Evolutionary conservation across 1,140 invertebrate species (phyloP).

Genomic region (Sarcophaga bullata): DNA sequence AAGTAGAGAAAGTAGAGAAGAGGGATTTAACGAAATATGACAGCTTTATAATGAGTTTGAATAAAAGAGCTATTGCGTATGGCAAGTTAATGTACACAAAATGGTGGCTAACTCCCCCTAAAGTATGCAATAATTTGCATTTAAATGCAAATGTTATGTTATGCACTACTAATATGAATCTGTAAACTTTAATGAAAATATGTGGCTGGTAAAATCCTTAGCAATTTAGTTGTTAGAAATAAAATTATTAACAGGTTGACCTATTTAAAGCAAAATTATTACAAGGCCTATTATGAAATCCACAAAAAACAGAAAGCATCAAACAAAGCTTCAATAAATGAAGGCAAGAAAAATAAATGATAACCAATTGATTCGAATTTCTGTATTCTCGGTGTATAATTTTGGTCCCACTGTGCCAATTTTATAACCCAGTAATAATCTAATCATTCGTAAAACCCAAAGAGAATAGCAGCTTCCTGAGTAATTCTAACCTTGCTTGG

Average conservation of each 20-base stretch:
- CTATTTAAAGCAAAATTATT: not conserved
- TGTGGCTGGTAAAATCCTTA: not conserved
- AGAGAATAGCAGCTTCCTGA: too few relatives aligned
- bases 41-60: not conserved
- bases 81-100: not conserved
- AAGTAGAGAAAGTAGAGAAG: not conserved
- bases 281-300: not conserved
- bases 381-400: too few relatives aligned
- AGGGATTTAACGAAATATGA: constrained; percentile 8
- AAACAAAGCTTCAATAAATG: too few relatives aligned
- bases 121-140: not conserved
- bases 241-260: not conserved
- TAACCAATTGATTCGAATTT: too few relatives aligned
- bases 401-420: too few relatives aligned
- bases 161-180: not conserved
- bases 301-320: too few relatives aligned
- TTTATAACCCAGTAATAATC: too few relatives aligned
- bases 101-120: not conserved
- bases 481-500: too few relatives aligned
- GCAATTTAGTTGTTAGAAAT: not conserved
- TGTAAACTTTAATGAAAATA: not conserved
- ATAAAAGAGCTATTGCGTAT: not conserved
- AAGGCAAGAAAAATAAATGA: too few relatives aligned
- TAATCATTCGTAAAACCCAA: too few relatives aligned
- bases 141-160: not conserved